Percentiles rank a stretch among this genome's conserved stretches.
phyloP scores from a whole-genome alignment of 2,113 vertebrate species.

The Brachyistius frenatus region DNA sequence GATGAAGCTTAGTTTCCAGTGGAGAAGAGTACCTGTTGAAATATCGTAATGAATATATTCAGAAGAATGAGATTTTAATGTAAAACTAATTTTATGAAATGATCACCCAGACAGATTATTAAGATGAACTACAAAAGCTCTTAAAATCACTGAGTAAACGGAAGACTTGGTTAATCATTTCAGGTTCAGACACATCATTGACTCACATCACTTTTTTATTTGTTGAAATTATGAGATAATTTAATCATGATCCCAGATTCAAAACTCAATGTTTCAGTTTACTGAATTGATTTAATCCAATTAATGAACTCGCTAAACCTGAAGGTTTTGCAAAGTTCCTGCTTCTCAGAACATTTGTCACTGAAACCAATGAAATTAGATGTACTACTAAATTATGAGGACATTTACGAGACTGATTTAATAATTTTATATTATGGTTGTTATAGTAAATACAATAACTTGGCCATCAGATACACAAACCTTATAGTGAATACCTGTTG shows the following conservation, averaged over 20 bases:
- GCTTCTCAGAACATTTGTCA: background rate
- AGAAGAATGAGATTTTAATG: no score
- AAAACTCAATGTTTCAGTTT: slow-evolving; percentile 49
- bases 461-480: background rate
- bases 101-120: no score
- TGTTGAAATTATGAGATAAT: slow-evolving; percentile 21
- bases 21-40: no score
- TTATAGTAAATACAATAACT: background rate
- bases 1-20: no score
- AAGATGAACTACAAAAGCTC: no score
- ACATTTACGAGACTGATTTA: background rate
- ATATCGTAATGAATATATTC: no score
- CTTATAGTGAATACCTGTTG: background rate
- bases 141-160: no score
- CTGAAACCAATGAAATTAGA: slow-evolving; percentile 1
- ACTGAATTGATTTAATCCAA: slow-evolving; percentile 50
- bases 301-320: slow-evolving; percentile 47
- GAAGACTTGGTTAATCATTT: slow-evolving; percentile 1
- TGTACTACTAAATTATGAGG: slow-evolving; percentile 10
- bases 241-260: slow-evolving; percentile 23
- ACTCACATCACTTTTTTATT: slow-evolving; percentile 7
- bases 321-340: slow-evolving; percentile 34
- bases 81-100: no score
- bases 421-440: background rate
- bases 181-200: background rate